A percentile compares a stretch with the other conserved stretches of the same genome.
Evolutionary conservation across 2,797 vertebrate species (phyloP).

Genomic region (Protosalanx chinensis): DNA sequence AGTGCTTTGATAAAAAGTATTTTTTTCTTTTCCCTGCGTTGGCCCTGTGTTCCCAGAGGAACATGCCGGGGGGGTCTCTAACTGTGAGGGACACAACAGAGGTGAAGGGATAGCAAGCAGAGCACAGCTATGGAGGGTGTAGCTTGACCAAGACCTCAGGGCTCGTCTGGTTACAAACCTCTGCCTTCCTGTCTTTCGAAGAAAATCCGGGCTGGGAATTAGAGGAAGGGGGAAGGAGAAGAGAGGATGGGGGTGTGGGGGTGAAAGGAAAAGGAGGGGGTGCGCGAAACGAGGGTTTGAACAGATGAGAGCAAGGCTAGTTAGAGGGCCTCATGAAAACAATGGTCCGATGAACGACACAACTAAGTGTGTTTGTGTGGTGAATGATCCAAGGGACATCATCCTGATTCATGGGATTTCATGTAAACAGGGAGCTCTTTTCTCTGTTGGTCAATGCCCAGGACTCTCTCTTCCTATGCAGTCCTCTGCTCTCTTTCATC

Average conservation of each 20-base stretch:
- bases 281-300: no score
- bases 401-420: background rate
- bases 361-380: conserved; percentile 29
- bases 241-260: background rate
- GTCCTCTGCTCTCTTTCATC: conserved; percentile 29
- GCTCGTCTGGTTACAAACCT: conserved; percentile 63
- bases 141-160: conserved; percentile 62
- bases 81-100: conserved; percentile 9
- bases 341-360: conserved; percentile 32
- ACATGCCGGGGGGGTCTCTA: no score
- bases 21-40: no score
- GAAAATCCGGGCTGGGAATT: conserved; percentile 31
- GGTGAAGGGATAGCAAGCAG: conserved; percentile 24
- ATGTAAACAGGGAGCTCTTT: background rate
- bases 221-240: background rate
- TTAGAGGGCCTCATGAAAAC: conserved; percentile 18
- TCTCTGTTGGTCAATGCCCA: conserved; percentile 9
- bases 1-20: no score
- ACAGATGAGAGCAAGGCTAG: background rate
- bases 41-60: no score
- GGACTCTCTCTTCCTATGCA: background rate
- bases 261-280: no score
- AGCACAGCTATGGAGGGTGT: conserved; percentile 44
- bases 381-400: conserved; percentile 21
- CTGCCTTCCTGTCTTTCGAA: conserved; percentile 58